Conservation (phyloP, 2,888 invertebrate species). For the Philereme transversata region DNA sequence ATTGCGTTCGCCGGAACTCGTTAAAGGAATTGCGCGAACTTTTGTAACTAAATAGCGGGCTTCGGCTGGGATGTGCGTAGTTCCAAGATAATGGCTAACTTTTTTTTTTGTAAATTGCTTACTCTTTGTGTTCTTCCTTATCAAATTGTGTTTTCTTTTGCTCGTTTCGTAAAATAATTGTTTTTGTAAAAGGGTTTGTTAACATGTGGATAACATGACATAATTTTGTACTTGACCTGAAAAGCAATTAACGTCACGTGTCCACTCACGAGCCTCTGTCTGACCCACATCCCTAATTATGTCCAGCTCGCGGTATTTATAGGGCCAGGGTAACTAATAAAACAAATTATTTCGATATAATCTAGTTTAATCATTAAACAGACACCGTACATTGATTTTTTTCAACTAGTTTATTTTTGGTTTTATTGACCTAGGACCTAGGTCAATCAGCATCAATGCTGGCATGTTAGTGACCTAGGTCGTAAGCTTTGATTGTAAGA, state of each 20-base stretch:
- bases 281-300: constrained; percentile 38
- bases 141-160: constrained; percentile 1
- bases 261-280: constrained; percentile 11
- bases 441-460: too few relatives aligned
- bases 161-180: constrained; percentile 1
- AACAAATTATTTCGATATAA: constrained; percentile 31
- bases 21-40: constrained; percentile 35
- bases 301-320: constrained; percentile 11
- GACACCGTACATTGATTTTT: constrained; percentile 16
- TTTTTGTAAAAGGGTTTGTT: constrained; percentile 18
- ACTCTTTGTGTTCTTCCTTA: constrained; percentile 1
- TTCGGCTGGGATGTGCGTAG: constrained; percentile 27
- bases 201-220: constrained; percentile 16
- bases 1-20: constrained; percentile 33
- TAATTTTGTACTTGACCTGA: constrained; percentile 31
- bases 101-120: constrained; percentile 30
- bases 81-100: constrained; percentile 32
- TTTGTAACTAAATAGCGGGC: constrained; percentile 33
- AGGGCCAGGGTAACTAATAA: constrained; percentile 20
- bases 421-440: background rate
- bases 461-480: background rate
- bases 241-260: constrained; percentile 32
- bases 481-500: constrained; percentile 2
- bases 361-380: constrained; percentile 40
- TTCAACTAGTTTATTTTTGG: background rate